These are phyloP conservation scores for Epinephelus awoara DNA, from an alignment of 2,797 vertebrate species.

Conservation along the genomic window DNA sequence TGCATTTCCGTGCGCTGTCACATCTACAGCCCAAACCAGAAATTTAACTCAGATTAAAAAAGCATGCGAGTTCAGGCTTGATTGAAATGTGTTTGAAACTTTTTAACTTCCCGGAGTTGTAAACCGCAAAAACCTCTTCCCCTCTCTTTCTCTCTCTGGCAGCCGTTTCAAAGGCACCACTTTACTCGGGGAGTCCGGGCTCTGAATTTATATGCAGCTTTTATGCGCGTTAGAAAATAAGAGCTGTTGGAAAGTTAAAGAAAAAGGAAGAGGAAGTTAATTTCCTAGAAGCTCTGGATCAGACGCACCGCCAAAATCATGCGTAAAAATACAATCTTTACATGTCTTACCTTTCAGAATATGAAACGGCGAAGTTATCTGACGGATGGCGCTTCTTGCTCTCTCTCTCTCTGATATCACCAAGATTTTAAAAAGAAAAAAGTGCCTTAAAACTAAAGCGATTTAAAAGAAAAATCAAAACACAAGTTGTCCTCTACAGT, in stretches of 20 bases:
- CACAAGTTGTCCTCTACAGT: conserved; percentile 72
- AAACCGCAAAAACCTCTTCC: conserved; percentile 76
- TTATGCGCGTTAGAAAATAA: conserved; percentile 16
- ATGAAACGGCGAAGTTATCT: conserved; percentile 46
- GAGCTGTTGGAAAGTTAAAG: conserved; percentile 43
- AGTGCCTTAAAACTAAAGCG: conserved; percentile 42
- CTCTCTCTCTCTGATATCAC: conserved; percentile 39
- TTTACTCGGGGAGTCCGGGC: conserved; percentile 61
- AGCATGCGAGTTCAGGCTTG: conserved; percentile 76
- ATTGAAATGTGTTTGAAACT: conserved; percentile 82
- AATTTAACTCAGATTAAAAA: conserved; percentile 63
- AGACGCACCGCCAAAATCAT: conserved; percentile 15
- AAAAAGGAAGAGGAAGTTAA: neutral
- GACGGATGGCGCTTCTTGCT: conserved; percentile 49
- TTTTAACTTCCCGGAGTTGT: conserved; percentile 83
- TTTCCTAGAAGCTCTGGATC: conserved; percentile 6
- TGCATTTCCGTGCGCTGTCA: conserved; percentile 17
- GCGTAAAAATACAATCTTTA: neutral
- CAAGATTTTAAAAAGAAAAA: conserved; percentile 36
- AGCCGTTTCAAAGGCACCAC: conserved; percentile 79
- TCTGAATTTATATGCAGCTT: conserved; percentile 52
- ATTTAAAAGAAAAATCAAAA: conserved; percentile 45
- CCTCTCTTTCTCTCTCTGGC: conserved; percentile 63
- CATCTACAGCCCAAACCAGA: conserved; percentile 41
- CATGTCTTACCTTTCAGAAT: conserved; percentile 63